phyloP scores from a whole-genome alignment of 1,140 invertebrate genomes.

The Parasteatoda tepidariorum region DNA sequence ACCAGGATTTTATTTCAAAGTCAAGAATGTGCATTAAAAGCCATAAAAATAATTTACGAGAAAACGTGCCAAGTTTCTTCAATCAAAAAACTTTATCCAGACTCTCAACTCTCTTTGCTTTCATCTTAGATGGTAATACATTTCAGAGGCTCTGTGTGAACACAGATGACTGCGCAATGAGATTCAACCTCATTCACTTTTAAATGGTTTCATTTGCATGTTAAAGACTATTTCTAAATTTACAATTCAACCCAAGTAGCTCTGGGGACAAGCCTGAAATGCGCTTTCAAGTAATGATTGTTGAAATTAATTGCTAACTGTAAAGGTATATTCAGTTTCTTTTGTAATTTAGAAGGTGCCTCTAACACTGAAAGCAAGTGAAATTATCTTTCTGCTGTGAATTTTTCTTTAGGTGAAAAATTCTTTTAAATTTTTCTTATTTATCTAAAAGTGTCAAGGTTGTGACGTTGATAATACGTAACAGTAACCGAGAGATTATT shows the following conservation, averaged over 20 bases:
- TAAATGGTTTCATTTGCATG: conserved; percentile 52
- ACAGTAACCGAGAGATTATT: too few species aligned
- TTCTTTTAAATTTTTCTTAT: too few species aligned
- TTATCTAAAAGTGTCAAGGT: too few species aligned
- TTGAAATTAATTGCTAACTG: not conserved
- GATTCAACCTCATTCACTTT: conserved; percentile 4
- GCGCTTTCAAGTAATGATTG: not conserved
- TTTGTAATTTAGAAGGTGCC: not conserved
- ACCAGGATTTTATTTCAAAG: conserved; percentile 38
- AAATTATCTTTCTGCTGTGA: too few species aligned
- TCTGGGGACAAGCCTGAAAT: not conserved
- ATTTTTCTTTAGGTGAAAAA: too few species aligned
- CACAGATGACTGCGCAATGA: conserved; percentile 24
- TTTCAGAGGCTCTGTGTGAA: conserved; percentile 2
- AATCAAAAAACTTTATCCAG: conserved; percentile 26
- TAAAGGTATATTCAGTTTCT: not conserved
- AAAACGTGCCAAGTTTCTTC: conserved; percentile 35
- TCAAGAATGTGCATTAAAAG: conserved; percentile 34
- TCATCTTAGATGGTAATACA: conserved; percentile 7
- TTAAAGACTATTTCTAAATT: conserved; percentile 43
- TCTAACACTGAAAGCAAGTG: too few species aligned
- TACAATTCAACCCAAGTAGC: not conserved
- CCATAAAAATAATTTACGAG: conserved; percentile 51
- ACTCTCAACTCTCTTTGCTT: not conserved
- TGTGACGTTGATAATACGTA: too few species aligned